Conservation (phyloP, 2,797 vertebrate genomes). For the Lacerta agilis region DNA sequence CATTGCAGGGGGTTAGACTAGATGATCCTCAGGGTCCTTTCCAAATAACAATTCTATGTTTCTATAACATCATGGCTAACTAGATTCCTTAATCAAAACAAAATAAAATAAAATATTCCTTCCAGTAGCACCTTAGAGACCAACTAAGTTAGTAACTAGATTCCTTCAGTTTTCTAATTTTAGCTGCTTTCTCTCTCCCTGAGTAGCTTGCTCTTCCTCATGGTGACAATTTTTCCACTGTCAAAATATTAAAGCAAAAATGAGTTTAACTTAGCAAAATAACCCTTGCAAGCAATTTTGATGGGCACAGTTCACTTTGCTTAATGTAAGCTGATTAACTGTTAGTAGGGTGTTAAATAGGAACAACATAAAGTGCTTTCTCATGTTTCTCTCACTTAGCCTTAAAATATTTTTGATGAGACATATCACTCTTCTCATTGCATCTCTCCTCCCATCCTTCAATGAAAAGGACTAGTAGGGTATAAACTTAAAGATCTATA, state of each 20-base stretch:
- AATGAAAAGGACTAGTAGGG: background rate
- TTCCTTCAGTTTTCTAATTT: background rate
- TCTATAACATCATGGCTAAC: background rate
- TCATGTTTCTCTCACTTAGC: background rate
- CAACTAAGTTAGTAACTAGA: background rate
- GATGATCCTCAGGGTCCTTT: too few relatives aligned
- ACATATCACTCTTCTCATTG: background rate
- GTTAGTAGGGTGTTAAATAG: conserved; percentile 22
- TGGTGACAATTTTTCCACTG: conserved; percentile 45
- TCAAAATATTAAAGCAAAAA: conserved; percentile 51
- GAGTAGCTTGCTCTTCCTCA: background rate
- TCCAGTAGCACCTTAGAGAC: too few relatives aligned
- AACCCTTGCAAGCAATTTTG: conserved; percentile 35
- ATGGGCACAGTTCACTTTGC: conserved; percentile 9
- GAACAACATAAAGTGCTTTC: conserved; percentile 9
- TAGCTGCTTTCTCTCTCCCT: background rate
- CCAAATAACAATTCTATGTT: too few relatives aligned
- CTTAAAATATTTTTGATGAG: conserved; percentile 10
- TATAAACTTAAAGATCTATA: background rate
- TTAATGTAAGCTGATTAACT: conserved; percentile 27
- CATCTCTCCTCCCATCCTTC: background rate
- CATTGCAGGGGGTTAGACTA: too few relatives aligned
- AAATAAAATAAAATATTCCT: too few relatives aligned
- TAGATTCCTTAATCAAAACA: background rate
- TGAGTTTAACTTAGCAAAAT: conserved; percentile 51